A percentile compares a stretch with the other conserved stretches of the same genome.
These are phyloP conservation scores for Acanthis flammea DNA, from an alignment of 2,797 vertebrate genomes.

Conservation along the genomic window DNA sequence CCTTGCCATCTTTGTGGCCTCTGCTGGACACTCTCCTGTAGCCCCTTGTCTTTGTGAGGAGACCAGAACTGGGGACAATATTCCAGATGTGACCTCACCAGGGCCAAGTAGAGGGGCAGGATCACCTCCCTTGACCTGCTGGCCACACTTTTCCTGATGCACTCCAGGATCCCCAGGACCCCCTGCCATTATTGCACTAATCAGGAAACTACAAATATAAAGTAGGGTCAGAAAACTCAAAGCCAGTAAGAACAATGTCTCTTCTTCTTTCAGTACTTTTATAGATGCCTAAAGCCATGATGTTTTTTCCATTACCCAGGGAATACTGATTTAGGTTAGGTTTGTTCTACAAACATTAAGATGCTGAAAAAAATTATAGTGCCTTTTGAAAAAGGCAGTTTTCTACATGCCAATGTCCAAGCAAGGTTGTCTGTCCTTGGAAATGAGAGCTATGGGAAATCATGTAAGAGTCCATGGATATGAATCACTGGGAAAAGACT, in stretches of 20 bases:
- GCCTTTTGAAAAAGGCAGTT: background rate
- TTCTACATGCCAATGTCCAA: background rate
- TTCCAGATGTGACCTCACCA: background rate
- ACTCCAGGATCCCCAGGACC: background rate
- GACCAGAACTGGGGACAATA: background rate
- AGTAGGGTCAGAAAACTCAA: background rate
- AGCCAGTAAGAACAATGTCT: background rate
- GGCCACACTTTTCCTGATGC: background rate
- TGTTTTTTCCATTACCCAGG: background rate
- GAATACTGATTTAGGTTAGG: background rate
- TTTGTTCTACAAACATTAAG: background rate
- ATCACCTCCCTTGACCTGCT: background rate
- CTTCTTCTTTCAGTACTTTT: background rate
- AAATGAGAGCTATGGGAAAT: background rate
- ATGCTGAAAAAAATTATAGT: background rate
- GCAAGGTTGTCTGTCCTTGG: background rate
- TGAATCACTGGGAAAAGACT: background rate
- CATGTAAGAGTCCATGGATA: background rate
- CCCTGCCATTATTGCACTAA: background rate
- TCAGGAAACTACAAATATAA: background rate
- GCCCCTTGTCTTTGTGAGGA: background rate
- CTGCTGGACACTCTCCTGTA: background rate
- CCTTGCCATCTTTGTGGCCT: background rate
- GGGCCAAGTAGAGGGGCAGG: accelerated
- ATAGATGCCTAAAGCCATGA: background rate